These are phyloP conservation scores for Trididemnum miniatum DNA, from an alignment of 23 tunicate genomes.

Conservation along the genomic window DNA sequence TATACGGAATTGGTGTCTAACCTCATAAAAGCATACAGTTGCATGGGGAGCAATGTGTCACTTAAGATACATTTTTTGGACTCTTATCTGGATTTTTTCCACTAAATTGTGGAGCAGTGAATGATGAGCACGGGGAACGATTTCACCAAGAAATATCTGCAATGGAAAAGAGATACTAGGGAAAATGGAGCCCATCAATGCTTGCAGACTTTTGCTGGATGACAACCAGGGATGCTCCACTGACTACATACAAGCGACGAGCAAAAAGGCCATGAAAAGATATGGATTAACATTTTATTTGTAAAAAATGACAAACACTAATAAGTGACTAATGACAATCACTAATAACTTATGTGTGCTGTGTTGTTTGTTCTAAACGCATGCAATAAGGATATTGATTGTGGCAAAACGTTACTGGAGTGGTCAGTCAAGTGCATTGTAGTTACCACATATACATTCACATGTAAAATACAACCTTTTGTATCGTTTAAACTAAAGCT, in stretches of 20 bases:
- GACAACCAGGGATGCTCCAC: background rate
- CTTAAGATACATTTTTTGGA: slow-evolving; percentile 31
- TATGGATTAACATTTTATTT: slow-evolving; percentile 9
- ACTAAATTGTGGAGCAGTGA: slow-evolving; percentile 18
- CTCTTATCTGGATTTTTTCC: slow-evolving; percentile 12
- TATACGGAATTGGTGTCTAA: too few relatives aligned
- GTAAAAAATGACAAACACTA: slow-evolving; percentile 1
- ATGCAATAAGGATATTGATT: slow-evolving; percentile 17
- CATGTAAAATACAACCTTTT: slow-evolving; percentile 14
- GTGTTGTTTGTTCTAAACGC: slow-evolving; percentile 8
- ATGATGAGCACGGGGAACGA: slow-evolving; percentile 8
- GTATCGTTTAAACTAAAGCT: slow-evolving; percentile 8
- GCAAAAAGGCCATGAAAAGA: slow-evolving; percentile 27
- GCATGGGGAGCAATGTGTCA: slow-evolving; percentile 17
- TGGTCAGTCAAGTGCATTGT: slow-evolving; percentile 12
- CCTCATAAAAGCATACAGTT: slow-evolving; percentile 21
- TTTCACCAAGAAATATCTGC: slow-evolving; percentile 14
- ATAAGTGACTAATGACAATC: too few relatives aligned
- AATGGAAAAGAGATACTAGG: slow-evolving; percentile 6
- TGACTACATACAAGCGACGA: slow-evolving; percentile 15
- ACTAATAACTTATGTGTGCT: background rate
- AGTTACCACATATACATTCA: slow-evolving; percentile 2
- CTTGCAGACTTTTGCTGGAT: slow-evolving; percentile 28
- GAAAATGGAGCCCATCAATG: slow-evolving; percentile 27
- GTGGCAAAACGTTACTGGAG: slow-evolving; percentile 13